Evolutionary conservation across 1,140 invertebrate genomes (phyloP).

Genomic region (Drosophila paulistorum): DNA sequence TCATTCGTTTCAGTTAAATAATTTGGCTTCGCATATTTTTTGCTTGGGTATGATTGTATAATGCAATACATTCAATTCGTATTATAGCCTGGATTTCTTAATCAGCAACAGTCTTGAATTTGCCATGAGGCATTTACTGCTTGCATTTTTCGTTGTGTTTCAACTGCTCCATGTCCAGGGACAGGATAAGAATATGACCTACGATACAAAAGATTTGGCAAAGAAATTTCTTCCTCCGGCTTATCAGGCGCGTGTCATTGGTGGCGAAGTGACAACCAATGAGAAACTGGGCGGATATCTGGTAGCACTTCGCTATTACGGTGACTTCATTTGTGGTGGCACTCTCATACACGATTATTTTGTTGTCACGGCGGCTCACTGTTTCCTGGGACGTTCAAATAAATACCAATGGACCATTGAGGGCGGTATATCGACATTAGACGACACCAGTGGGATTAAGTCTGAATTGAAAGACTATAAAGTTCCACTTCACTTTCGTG

Average conservation of each 20-base stretch:
- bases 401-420: background rate
- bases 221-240: constrained; percentile 8
- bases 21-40: constrained; percentile 22
- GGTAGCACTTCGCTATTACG: constrained; percentile 38
- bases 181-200: background rate
- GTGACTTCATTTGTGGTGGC: constrained; percentile 56
- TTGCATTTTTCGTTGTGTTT: background rate
- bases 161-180: background rate
- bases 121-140: constrained; percentile 13
- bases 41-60: background rate
- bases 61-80: background rate
- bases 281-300: constrained; percentile 55
- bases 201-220: constrained; percentile 9
- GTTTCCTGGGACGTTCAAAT: constrained; percentile 28
- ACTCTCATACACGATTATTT: constrained; percentile 33
- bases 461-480: constrained; percentile 27
- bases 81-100: background rate
- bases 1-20: constrained; percentile 31
- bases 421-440: constrained; percentile 45
- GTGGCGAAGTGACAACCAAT: constrained; percentile 52
- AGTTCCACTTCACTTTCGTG: constrained; percentile 21
- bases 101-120: background rate
- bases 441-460: background rate
- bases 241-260: constrained; percentile 45
- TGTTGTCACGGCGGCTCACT: constrained; percentile 67